These are phyloP conservation scores for silkworm (Bombyx mori) DNA, from an alignment of 1,140 invertebrate genomes.

Conservation along the genomic window DNA sequence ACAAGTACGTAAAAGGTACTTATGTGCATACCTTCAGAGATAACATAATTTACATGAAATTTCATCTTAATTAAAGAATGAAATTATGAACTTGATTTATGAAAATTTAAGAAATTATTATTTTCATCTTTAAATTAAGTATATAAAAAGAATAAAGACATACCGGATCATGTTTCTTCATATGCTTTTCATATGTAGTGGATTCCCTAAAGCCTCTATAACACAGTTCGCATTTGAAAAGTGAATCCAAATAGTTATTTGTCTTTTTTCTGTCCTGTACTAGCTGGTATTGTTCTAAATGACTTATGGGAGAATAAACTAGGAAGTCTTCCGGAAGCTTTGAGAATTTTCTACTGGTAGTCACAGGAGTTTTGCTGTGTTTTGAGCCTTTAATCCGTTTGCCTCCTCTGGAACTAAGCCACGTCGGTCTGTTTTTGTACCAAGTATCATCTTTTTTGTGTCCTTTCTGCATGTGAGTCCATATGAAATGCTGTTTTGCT, in stretches of 20 bases:
- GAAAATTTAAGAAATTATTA: too few species aligned
- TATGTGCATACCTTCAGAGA: too few species aligned
- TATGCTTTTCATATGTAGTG: slow-evolving; percentile 45
- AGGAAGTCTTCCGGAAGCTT: slow-evolving; percentile 46
- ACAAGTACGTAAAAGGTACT: too few species aligned
- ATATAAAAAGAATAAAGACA: slow-evolving; percentile 15
- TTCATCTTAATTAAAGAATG: too few species aligned
- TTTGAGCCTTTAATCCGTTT: slow-evolving; percentile 22
- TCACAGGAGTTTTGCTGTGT: slow-evolving; percentile 5
- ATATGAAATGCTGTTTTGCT: slow-evolving; percentile 52
- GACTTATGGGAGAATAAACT: slow-evolving; percentile 35
- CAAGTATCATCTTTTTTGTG: slow-evolving; percentile 30
- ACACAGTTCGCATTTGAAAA: slow-evolving; percentile 46
- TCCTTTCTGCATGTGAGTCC: slow-evolving; percentile 40
- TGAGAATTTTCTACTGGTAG: slow-evolving; percentile 19
- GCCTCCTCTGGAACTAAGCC: slow-evolving; percentile 23
- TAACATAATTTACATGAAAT: too few species aligned
- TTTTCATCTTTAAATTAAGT: not conserved
- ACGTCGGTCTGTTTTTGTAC: slow-evolving; percentile 29
- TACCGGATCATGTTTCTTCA: slow-evolving; percentile 60
- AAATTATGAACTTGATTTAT: too few species aligned
- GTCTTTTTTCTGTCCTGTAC: slow-evolving; percentile 36
- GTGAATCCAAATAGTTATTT: slow-evolving; percentile 47
- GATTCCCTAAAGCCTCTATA: slow-evolving; percentile 46
- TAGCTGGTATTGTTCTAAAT: slow-evolving; percentile 49